Evolutionary conservation across 1,140 invertebrate genomes (phyloP), one percentile per base, ranked within the genome.

Genomic region (Bombus fervidus): DNA sequence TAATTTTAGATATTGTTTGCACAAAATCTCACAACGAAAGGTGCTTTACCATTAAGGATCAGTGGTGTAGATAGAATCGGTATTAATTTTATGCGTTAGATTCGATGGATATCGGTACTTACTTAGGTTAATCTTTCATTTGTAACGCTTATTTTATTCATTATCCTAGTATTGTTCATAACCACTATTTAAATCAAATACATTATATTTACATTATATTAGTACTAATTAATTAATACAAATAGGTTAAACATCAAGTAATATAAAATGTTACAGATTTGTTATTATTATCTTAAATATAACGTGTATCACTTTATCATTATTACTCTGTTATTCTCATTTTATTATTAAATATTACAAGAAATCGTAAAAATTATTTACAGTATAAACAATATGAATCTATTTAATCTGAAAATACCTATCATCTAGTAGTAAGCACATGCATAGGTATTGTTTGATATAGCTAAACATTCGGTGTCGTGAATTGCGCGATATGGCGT

Each of bases 1-100:
- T 86, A 86, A 89, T 88, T 86, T 83, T 62, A 74, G 34, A 78
- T 81, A 78, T 74, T 47, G 53, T 78, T 64, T 79, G 53, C 69
- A 15, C 0, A 47, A 18, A 8, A 64, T 69, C 25, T 31, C 5
- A 22, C 22, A 4, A 25, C 13, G 12, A 37, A 31, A 39, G 39
- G 62, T 74, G 69, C 68, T 87, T 87, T 76, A 72, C 64, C 64
- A 28, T 64, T 18, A 53, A 53, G 59, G 81, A 87, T 86, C 66
- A 73, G 57, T 78, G 64, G 43, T 66, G 43, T 43, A 68, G 34
- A 28, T 59, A 6, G 41, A n/a, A 75, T 47, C 10, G 18, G 13
- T 75, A 25, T 6, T 31, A 74, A 22, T 74, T 31, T 53, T 53
- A 53, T 53, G 47, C 5, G 6, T 53, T 53, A 53, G 47, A 22